Evolutionary conservation across 2,888 invertebrate genomes (phyloP).

Genomic region (Phyllotreta striolata): DNA sequence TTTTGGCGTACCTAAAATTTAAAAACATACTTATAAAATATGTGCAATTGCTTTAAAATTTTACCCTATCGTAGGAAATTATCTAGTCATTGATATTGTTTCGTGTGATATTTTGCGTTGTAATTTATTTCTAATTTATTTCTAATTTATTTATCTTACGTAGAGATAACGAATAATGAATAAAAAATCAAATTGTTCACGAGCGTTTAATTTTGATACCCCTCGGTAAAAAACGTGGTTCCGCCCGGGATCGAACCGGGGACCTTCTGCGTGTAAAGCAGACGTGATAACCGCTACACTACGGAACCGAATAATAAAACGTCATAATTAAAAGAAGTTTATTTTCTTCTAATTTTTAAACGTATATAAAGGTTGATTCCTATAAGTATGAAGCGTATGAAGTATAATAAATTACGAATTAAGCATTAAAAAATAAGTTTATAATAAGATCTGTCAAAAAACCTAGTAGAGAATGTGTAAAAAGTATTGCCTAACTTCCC

Average conservation of each 20-base stretch:
- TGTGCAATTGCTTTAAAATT: slow-evolving; percentile 25
- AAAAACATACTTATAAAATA: too few species aligned
- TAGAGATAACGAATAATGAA: slow-evolving; percentile 32
- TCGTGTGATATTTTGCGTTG: slow-evolving; percentile 41
- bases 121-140: slow-evolving; percentile 38
- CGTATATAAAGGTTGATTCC: too few species aligned
- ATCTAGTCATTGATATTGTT: slow-evolving; percentile 38
- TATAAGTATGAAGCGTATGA: too few species aligned
- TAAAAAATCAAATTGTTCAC: slow-evolving; percentile 29
- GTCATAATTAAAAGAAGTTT: too few species aligned
- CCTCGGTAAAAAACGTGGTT: slow-evolving; percentile 49
- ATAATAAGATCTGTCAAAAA: too few species aligned
- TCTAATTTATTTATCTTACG: slow-evolving; percentile 41
- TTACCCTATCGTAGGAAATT: slow-evolving; percentile 14
- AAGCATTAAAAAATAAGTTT: too few species aligned
- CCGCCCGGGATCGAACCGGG: slow-evolving; percentile 61
- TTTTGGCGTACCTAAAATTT: slow-evolving; percentile 6
- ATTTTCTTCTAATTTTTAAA: too few species aligned
- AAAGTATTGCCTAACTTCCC: too few species aligned
- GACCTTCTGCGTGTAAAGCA: slow-evolving; percentile 61
- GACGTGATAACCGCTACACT: slow-evolving; percentile 61
- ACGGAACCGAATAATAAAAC: slow-evolving; percentile 50
- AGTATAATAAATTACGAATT: too few species aligned
- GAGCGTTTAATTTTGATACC: background rate
- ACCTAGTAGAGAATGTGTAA: too few species aligned